phyloP scores from a whole-genome alignment of 2,113 vertebrate genomes.

The Eudorcas thomsonii region DNA sequence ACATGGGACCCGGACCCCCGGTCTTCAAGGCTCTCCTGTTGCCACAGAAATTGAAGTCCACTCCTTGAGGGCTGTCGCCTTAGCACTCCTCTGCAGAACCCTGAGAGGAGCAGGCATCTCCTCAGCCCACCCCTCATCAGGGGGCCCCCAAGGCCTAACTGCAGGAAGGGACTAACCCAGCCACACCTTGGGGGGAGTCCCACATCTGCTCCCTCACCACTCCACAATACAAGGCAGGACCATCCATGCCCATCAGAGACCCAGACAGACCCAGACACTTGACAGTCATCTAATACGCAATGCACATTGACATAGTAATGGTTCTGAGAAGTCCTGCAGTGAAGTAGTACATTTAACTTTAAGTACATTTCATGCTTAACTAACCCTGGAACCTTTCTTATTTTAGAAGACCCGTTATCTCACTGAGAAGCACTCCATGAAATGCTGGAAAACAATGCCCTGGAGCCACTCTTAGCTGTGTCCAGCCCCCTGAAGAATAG shows the following conservation, averaged over 20 bases:
- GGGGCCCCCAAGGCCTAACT: background rate
- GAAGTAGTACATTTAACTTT: background rate
- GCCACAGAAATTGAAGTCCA: background rate
- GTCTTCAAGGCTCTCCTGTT: background rate
- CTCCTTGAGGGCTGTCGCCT: background rate
- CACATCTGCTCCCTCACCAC: background rate
- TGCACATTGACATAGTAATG: background rate
- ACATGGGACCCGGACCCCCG: background rate
- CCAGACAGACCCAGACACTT: background rate
- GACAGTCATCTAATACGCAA: background rate
- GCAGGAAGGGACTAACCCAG: background rate
- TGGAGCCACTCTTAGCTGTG: background rate
- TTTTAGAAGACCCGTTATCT: background rate
- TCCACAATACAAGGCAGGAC: background rate
- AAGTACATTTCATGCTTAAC: background rate
- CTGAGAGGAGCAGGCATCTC: background rate
- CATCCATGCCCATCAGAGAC: background rate
- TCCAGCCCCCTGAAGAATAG: background rate
- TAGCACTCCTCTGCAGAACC: background rate
- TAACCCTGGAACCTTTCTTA: background rate
- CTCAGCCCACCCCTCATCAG: background rate
- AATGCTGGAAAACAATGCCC: background rate
- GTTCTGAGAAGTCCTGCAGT: background rate
- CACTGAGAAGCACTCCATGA: background rate
- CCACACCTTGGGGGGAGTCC: background rate